Base-by-base conservation (phyloP, 2,888 invertebrate species). In the Drosophila subsilvestris region DNA sequence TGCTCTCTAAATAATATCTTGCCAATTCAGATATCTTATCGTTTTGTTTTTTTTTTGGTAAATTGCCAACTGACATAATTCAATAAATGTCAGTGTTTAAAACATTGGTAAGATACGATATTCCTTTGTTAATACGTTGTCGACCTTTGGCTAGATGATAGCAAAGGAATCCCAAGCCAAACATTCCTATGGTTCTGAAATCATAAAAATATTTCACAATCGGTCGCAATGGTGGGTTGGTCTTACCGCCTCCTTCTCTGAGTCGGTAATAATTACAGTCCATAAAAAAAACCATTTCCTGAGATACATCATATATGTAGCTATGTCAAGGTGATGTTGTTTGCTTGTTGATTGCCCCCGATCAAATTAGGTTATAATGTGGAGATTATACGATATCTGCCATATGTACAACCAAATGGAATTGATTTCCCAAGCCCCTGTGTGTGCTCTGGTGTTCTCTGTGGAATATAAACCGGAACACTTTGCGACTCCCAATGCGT, bases 291-390 rank as follows among this genome's bases (percentile, higher is more conserved):
- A 27, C 9, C 48, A 58, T 58, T 58, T 70, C 37, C 47, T 32
- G 71, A 74, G 65, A 48, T 47, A 65, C 61, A 60, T 37, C 37
- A 32, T 12, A 25, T 25, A 27, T 27, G 27, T 80, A 71, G 87
- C 84, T 88, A 86, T 90, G 87, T 88, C 90, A 90, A 89, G 89
- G 90, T 90, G 79, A 89, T 77, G 65, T 74, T 67, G 63, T 79
- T 56, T 70, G 48, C 66, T 59, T 80, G 74, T 80, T 70, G 71
- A 82, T 82, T 75, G 72, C 59, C 72, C 59, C 49, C 54, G 72
- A 83, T 81, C 60, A 32, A 66, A 74, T 55, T 55, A 5, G 69
- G 65, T 74, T 74, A 74, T 70, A 63, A 74, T 54, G 65, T 49
- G 22, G 42, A 61, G 63, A 73, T 72, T 73, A 62, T 54, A 49